Evolutionary conservation across 2,888 invertebrate genomes (phyloP).

Genomic region (Acronicta aceris): DNA sequence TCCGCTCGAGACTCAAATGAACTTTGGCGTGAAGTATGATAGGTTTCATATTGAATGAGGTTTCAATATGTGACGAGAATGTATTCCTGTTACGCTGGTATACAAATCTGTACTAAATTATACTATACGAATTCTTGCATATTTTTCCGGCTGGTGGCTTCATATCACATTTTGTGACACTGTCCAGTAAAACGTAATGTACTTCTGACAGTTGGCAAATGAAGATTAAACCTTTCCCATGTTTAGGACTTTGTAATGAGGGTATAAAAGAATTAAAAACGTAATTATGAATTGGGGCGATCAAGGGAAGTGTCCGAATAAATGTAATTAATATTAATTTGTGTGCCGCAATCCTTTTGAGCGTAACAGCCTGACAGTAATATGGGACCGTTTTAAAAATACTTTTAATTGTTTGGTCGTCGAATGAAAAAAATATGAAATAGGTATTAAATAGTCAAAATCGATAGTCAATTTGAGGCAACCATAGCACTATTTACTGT

Average conservation of each 20-base stretch:
- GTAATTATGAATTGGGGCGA: constrained; percentile 41
- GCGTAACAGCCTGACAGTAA: constrained; percentile 26
- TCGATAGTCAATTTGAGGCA: no score
- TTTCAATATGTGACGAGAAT: constrained; percentile 58
- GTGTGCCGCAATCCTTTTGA: constrained; percentile 22
- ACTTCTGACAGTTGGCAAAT: constrained; percentile 40
- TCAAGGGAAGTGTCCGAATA: constrained; percentile 42
- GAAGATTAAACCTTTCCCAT: constrained; percentile 44
- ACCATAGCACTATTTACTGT: no score
- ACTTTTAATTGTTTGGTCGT: no score
- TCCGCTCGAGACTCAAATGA: no score
- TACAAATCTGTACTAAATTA: constrained; percentile 38
- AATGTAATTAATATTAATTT: constrained; percentile 54
- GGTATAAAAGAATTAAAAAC: constrained; percentile 49
- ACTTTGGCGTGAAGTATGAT: constrained; percentile 63
- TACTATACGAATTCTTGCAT: constrained; percentile 26
- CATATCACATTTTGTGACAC: constrained; percentile 37
- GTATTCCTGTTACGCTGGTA: constrained; percentile 46
- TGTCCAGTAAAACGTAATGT: constrained; percentile 23
- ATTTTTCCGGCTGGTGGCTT: constrained; percentile 14
- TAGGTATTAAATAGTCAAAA: no score
- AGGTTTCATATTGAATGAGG: constrained; percentile 74
- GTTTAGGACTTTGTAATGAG: constrained; percentile 46
- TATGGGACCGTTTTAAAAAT: background rate
- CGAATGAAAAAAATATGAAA: no score